These are phyloP conservation scores for Encarsia formosa DNA, from an alignment of 2,888 invertebrate genomes.

Conservation along the genomic window DNA sequence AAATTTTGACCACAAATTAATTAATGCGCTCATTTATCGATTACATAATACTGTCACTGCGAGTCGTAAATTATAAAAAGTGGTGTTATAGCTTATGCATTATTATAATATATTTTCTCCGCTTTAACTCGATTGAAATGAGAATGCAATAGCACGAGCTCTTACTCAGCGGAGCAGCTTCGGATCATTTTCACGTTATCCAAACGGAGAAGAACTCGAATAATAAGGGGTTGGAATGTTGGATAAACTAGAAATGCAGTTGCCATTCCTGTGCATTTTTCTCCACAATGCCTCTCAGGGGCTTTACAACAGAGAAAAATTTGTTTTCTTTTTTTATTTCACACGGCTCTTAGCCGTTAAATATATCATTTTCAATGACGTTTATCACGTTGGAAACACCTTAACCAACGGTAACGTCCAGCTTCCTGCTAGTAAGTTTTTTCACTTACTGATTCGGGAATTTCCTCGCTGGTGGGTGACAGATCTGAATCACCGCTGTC, in stretches of 20 bases:
- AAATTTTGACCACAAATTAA: no score
- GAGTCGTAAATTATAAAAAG: slow-evolving; percentile 18
- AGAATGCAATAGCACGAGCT: neutral
- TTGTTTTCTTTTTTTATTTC: neutral
- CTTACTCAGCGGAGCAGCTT: slow-evolving; percentile 1
- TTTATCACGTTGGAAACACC: slow-evolving; percentile 23
- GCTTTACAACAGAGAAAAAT: neutral
- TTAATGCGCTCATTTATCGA: neutral
- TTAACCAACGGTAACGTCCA: slow-evolving; percentile 22
- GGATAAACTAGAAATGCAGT: slow-evolving; percentile 20
- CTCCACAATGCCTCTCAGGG: neutral
- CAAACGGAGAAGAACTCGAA: slow-evolving; percentile 11
- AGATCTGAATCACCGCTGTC: slow-evolving; percentile 44
- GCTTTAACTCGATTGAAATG: neutral
- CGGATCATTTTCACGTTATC: slow-evolving; percentile 5
- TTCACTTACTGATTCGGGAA: slow-evolving; percentile 44
- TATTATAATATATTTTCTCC: neutral
- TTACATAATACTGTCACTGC: slow-evolving; percentile 21
- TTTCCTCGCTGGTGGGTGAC: slow-evolving; percentile 39
- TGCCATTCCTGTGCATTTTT: neutral
- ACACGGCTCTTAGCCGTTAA: neutral
- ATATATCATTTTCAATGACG: slow-evolving; percentile 14
- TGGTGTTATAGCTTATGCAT: slow-evolving; percentile 11
- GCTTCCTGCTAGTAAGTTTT: slow-evolving; percentile 42
- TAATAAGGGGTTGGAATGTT: slow-evolving; percentile 30